Conservation (phyloP, 2,888 invertebrate genomes). For the Tachina lurida region DNA sequence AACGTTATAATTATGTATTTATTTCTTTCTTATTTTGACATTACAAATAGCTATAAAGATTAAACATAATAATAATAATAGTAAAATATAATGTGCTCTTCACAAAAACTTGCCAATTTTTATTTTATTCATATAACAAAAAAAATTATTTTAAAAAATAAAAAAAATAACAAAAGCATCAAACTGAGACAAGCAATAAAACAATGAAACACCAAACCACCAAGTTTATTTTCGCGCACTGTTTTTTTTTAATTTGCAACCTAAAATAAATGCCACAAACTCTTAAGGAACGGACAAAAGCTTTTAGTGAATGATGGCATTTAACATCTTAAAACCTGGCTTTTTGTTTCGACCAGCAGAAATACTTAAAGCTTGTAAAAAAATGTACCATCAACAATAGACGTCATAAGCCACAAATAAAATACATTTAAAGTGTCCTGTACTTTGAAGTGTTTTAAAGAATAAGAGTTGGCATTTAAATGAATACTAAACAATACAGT, state of each 20-base stretch:
- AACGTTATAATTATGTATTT: too few relatives aligned
- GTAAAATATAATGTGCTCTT: neutral
- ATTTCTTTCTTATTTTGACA: too few relatives aligned
- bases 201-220: constrained; percentile 22
- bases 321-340: constrained; percentile 22
- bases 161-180: neutral
- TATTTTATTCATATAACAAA: neutral
- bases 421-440: constrained; percentile 25
- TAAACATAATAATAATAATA: neutral
- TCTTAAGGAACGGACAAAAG: neutral
- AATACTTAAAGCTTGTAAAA: constrained; percentile 1
- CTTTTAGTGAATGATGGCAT: constrained; percentile 35
- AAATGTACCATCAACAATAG: constrained; percentile 12
- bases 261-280: constrained; percentile 31
- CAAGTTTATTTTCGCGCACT: constrained; percentile 17
- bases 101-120: neutral
- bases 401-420: constrained; percentile 35
- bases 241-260: neutral
- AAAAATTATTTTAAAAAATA: neutral
- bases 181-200: constrained; percentile 18
- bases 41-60: neutral
- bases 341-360: neutral
- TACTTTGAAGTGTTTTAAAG: constrained; percentile 24
- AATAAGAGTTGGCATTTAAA: constrained; percentile 44
- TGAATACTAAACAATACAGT: constrained; percentile 30